Conservation (phyloP, 2,797 vertebrate genomes). For the Acanthiza pusilla region DNA sequence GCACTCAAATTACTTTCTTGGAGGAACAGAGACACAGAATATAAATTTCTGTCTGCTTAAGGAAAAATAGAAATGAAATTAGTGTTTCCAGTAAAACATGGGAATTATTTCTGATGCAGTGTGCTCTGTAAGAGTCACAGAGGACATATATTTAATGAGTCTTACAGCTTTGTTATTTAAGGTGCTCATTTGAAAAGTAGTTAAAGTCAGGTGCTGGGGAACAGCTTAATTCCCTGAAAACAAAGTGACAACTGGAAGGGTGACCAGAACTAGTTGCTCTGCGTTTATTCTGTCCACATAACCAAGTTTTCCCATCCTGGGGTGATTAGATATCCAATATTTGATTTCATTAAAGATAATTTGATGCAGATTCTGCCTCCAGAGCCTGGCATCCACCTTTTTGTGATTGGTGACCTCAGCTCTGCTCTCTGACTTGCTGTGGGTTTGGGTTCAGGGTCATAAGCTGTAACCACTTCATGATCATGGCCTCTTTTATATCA, state of each 20-base stretch:
- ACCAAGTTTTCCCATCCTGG: not conserved
- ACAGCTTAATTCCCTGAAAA: not conserved
- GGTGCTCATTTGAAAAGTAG: not conserved
- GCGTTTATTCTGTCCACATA: not conserved
- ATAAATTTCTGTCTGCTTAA: not conserved
- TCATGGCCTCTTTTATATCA: not conserved
- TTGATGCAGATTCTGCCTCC: not conserved
- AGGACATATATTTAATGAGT: not conserved
- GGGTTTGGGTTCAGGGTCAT: not conserved
- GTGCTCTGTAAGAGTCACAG: not conserved
- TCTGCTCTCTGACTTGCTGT: not conserved
- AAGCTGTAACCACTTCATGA: not conserved
- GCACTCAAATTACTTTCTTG: not conserved
- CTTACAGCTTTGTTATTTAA: not conserved
- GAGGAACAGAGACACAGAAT: not conserved
- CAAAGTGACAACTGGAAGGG: fast-evolving
- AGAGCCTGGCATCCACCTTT: not conserved
- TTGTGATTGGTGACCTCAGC: not conserved
- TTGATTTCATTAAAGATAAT: not conserved
- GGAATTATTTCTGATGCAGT: not conserved
- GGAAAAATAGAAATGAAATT: not conserved
- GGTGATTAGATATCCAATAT: not conserved
- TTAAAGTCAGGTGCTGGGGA: not conserved
- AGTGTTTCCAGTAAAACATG: not conserved
- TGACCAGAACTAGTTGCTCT: not conserved